Evolutionary conservation across 2,113 vertebrate genomes (phyloP).

Genomic region (Himantopus leucocephalus): DNA sequence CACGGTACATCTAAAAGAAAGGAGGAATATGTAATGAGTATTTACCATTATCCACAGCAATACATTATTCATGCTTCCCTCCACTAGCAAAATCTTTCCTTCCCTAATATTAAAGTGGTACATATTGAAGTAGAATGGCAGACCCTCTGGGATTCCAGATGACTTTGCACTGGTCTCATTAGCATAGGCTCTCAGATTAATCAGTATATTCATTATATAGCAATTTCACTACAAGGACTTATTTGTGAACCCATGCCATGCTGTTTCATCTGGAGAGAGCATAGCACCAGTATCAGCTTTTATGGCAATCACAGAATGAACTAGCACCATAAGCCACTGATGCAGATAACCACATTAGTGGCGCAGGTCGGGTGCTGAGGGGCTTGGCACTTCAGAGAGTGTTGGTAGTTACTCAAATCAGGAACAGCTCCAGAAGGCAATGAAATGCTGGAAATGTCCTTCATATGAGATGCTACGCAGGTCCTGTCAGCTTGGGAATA

Average conservation of each 20-base stretch:
- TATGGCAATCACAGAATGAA: neutral
- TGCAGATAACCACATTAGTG: too few relatives aligned
- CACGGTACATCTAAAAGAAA: neutral
- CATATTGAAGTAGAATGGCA: neutral
- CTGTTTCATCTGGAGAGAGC: neutral
- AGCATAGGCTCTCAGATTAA: neutral
- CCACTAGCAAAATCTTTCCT: neutral
- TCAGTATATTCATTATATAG: neutral
- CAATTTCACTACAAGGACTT: neutral
- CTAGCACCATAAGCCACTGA: neutral
- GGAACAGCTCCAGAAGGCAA: neutral
- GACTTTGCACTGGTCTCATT: neutral
- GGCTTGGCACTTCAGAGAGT: neutral
- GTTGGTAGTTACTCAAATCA: neutral
- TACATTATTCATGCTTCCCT: constrained; percentile 65
- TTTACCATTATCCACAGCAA: constrained; percentile 54
- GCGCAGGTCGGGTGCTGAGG: neutral
- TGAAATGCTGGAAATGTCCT: neutral
- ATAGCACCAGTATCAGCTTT: neutral
- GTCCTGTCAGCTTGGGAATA: neutral
- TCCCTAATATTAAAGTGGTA: neutral
- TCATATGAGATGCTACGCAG: neutral
- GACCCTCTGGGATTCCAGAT: neutral
- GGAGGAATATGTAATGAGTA: constrained; percentile 21
- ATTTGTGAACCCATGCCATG: neutral